These are phyloP conservation scores for Panzeria rudis DNA, from an alignment of 2,888 invertebrate genomes.

Conservation along the genomic window DNA sequence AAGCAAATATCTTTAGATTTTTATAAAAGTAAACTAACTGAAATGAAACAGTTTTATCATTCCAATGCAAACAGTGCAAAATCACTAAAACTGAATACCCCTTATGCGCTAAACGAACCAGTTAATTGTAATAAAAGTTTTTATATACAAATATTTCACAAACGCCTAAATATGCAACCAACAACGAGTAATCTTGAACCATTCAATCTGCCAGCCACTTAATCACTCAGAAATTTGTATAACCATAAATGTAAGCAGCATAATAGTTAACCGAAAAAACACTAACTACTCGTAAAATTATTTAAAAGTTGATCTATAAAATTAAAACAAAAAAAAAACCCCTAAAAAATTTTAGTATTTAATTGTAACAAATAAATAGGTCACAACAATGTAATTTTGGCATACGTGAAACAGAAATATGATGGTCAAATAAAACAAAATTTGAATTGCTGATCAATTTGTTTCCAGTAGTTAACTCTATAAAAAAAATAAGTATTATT, in stretches of 20 bases:
- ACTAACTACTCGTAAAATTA: constrained; percentile 2
- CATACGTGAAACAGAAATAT: not conserved
- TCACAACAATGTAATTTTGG: not conserved
- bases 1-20: too few species aligned
- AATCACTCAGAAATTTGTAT: constrained; percentile 14
- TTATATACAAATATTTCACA: constrained; percentile 34
- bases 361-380: constrained; percentile 19
- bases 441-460: not conserved
- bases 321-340: not conserved
- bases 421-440: not conserved
- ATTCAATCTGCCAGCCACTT: constrained; percentile 11
- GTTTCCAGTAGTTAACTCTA: not conserved
- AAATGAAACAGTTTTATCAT: too few species aligned
- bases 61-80: too few species aligned
- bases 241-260: not conserved
- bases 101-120: not conserved
- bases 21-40: too few species aligned
- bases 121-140: constrained; percentile 25
- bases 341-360: not conserved
- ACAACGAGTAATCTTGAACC: constrained; percentile 1
- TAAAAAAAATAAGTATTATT: not conserved
- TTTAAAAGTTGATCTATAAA: constrained; percentile 19
- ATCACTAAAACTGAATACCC: not conserved
- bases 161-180: constrained; percentile 20
- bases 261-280: not conserved